Conservation (phyloP, 1,140 invertebrate genomes). For the Cryptotermes secundus region DNA sequence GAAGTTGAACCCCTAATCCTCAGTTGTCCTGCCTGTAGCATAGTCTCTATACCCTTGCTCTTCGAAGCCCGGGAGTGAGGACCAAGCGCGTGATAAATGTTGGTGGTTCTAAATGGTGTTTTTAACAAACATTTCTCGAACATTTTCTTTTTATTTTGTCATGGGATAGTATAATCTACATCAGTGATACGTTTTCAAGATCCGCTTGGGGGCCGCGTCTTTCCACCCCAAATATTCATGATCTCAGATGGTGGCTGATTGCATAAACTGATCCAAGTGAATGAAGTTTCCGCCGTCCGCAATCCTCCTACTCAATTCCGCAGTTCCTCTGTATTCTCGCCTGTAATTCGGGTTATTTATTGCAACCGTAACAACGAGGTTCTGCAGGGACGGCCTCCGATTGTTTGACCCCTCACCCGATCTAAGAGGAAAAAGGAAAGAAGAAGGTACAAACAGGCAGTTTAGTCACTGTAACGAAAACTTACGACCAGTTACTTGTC, state of each 20-base stretch:
- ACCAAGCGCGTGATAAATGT: too few species aligned
- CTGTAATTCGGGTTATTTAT: background rate
- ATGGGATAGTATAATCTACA: too few species aligned
- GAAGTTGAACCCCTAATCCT: too few species aligned
- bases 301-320: background rate
- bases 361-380: background rate
- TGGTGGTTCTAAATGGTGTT: too few species aligned
- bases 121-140: too few species aligned
- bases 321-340: background rate
- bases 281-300: background rate
- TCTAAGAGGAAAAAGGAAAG: background rate
- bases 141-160: too few species aligned
- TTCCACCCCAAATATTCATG: background rate
- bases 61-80: too few species aligned
- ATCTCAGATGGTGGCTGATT: background rate
- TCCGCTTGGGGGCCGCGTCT: too few species aligned
- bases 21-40: too few species aligned
- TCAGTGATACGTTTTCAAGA: too few species aligned
- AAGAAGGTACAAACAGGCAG: background rate
- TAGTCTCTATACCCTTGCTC: too few species aligned
- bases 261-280: background rate
- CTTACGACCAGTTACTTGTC: background rate
- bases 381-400: background rate
- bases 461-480: background rate
- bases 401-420: background rate